These are phyloP conservation scores for Bombus cullumanus DNA, from an alignment of 1,140 invertebrate genomes.

Conservation along the genomic window DNA sequence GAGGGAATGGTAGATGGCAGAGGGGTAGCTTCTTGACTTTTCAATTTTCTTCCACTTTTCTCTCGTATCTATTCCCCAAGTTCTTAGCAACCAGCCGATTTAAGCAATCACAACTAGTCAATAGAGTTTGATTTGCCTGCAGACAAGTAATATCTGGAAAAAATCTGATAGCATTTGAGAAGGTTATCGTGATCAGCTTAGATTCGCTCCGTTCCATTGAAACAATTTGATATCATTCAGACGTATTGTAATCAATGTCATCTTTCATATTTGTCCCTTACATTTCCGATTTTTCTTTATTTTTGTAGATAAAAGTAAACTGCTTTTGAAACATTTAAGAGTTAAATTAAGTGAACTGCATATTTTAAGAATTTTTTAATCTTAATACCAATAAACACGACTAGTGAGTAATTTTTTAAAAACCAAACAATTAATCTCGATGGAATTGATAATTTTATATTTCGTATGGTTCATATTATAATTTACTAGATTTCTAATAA, in stretches of 20 bases:
- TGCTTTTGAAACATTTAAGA: too few species aligned
- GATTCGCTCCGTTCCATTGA: too few species aligned
- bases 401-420: too few species aligned
- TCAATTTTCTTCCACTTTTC: slow-evolving; percentile 64
- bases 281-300: not conserved
- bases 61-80: slow-evolving; percentile 28
- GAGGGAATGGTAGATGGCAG: not conserved
- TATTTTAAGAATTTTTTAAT: too few species aligned
- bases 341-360: too few species aligned
- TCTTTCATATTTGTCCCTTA: not conserved
- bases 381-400: too few species aligned
- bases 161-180: not conserved
- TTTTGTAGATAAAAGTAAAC: not conserved
- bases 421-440: too few species aligned
- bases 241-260: not conserved
- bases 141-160: slow-evolving; percentile 49
- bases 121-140: slow-evolving; percentile 45
- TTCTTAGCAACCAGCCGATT: slow-evolving; percentile 25
- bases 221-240: not conserved
- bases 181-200: too few species aligned
- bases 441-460: too few species aligned
- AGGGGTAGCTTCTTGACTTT: slow-evolving; percentile 66
- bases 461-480: too few species aligned
- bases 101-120: slow-evolving; percentile 48
- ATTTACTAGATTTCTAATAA: too few species aligned